Conservation (phyloP, 1,140 invertebrate genomes). For the Stratiolaelaps scimitus region DNA sequence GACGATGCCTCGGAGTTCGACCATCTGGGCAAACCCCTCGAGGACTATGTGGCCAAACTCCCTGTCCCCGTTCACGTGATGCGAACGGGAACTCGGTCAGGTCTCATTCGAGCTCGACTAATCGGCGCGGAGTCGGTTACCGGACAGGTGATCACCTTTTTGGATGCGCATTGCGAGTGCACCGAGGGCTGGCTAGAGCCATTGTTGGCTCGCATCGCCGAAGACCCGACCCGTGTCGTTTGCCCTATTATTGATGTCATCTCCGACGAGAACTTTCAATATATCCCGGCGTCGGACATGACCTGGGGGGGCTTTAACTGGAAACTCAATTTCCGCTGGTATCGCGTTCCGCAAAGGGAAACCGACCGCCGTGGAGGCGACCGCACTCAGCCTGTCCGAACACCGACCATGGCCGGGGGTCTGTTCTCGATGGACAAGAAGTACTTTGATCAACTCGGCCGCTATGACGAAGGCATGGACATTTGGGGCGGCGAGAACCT, state of each 20-base stretch:
- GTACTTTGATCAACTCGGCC: constrained; percentile 92
- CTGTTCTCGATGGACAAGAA: constrained; percentile 90
- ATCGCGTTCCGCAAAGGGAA: constrained; percentile 85
- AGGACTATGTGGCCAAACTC: constrained; percentile 71
- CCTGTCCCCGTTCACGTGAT: constrained; percentile 61
- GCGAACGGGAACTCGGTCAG: constrained; percentile 74
- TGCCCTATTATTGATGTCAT: constrained; percentile 98
- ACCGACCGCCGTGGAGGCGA: constrained; percentile 77
- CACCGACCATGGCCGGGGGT: constrained; percentile 98
- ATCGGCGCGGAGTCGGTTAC: constrained; percentile 76
- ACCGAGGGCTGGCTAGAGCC: constrained; percentile 88
- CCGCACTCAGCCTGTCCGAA: constrained; percentile 69
- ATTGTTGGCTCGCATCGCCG: constrained; percentile 68
- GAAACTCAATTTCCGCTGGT: constrained; percentile 94
- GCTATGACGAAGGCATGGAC: constrained; percentile 97
- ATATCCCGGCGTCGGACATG: constrained; percentile 73
- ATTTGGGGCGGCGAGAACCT: constrained; percentile 99
- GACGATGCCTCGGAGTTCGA: constrained; percentile 88
- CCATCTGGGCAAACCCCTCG: constrained; percentile 70
- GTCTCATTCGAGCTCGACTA: constrained; percentile 78
- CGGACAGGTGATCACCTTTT: constrained; percentile 86
- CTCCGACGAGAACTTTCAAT: constrained; percentile 92
- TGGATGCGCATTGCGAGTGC: constrained; percentile 87
- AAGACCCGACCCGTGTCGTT: constrained; percentile 79
- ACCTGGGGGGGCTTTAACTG: constrained; percentile 97